Percentiles rank a stretch among this genome's conserved stretches.
Conservation (phyloP, 2,888 invertebrate genomes). For the Drosophila colorata region DNA sequence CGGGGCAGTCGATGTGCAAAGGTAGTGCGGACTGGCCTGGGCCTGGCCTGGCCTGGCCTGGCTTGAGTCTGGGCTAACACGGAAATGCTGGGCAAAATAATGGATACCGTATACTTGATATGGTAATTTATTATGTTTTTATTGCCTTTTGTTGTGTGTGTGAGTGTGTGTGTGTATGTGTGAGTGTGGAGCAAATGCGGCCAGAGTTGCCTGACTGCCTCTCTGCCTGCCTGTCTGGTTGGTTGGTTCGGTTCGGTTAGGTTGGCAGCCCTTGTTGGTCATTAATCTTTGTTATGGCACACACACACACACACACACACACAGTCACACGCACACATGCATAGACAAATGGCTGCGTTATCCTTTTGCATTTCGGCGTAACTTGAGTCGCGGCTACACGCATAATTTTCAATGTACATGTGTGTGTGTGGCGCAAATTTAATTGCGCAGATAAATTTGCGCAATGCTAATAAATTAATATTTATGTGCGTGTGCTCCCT, state of each 20-base stretch:
- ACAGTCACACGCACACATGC: conserved; percentile 22
- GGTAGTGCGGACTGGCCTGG: conserved; percentile 8
- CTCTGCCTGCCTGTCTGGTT: conserved; percentile 17
- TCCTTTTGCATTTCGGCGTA: conserved; percentile 76
- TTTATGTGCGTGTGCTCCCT: conserved; percentile 59
- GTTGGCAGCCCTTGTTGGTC: conserved; percentile 76
- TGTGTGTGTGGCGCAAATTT: conserved; percentile 58
- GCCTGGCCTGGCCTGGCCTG: not conserved
- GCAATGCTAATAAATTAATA: conserved; percentile 78
- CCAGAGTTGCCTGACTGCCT: conserved; percentile 30
- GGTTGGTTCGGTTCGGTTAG: conserved; percentile 22
- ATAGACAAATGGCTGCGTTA: conserved; percentile 64
- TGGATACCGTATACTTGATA: conserved; percentile 80
- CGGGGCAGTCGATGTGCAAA: conserved; percentile 30
- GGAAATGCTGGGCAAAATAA: conserved; percentile 71
- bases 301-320: conserved; percentile 36
- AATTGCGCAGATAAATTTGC: conserved; percentile 79
- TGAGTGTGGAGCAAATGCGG: conserved; percentile 61
- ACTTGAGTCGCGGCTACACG: conserved; percentile 72
- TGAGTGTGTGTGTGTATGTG: conserved; percentile 12
- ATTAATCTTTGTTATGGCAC: conserved; percentile 83
- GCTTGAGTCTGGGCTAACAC: conserved; percentile 46
- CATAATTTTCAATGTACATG: conserved; percentile 48
- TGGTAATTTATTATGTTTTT: conserved; percentile 83
- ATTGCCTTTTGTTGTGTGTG: conserved; percentile 75